Evolutionary conservation across 1,140 invertebrate species (phyloP).

Genomic region (Drosophila albomicans): DNA sequence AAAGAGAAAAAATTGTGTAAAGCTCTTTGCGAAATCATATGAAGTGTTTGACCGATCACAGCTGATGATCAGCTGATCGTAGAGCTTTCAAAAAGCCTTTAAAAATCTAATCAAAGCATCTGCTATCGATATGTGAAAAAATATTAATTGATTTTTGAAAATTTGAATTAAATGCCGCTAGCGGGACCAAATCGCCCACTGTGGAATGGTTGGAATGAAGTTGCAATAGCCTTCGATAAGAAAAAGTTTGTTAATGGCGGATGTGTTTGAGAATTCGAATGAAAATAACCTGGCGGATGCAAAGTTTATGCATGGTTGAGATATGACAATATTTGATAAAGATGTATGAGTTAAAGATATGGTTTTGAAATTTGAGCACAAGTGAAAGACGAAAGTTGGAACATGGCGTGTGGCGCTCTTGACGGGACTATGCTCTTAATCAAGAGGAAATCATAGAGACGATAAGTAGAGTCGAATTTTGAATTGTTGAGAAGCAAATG

Average conservation of each 20-base stretch:
- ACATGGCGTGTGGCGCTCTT: constrained; percentile 27
- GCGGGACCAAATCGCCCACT: too few relatives aligned
- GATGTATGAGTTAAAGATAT: neutral
- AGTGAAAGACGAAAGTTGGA: constrained; percentile 24
- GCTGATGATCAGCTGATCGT: too few relatives aligned
- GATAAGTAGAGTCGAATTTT: too few relatives aligned
- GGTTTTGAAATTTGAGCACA: constrained; percentile 21
- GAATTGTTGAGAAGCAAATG: neutral
- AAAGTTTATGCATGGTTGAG: neutral
- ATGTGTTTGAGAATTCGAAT: constrained; percentile 9
- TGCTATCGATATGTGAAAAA: too few relatives aligned
- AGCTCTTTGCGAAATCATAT: too few relatives aligned
- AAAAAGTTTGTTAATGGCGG: constrained; percentile 8
- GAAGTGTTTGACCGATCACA: too few relatives aligned
- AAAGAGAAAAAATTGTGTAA: too few relatives aligned
- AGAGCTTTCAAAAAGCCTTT: too few relatives aligned
- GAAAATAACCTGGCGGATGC: constrained; percentile 20
- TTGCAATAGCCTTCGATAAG: neutral
- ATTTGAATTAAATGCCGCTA: too few relatives aligned
- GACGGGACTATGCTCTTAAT: constrained; percentile 8
- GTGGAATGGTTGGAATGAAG: too few relatives aligned
- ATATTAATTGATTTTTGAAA: too few relatives aligned
- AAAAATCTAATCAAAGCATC: too few relatives aligned
- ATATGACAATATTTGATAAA: neutral
- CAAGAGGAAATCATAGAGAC: neutral